Percentiles rank a stretch among this genome's conserved stretches.
phyloP scores from a whole-genome alignment of 2,797 vertebrate genomes.

The Calcarius lapponicus region DNA sequence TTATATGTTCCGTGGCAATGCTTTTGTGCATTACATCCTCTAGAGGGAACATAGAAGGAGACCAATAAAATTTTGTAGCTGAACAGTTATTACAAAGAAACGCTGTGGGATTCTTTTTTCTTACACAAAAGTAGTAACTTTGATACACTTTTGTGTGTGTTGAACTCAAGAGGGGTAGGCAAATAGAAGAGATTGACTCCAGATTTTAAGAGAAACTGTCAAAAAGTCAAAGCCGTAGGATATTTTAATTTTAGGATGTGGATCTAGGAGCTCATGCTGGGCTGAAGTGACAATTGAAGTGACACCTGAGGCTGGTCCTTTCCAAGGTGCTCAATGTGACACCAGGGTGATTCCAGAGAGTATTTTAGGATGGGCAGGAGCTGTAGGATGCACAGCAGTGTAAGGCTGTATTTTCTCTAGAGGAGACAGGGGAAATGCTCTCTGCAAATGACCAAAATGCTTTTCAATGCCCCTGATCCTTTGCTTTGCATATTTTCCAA shows the following conservation, averaged over 20 bases:
- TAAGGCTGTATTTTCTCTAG: not conserved
- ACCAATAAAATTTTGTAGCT: conserved; percentile 98
- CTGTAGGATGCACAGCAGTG: not conserved
- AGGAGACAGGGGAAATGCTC: not conserved
- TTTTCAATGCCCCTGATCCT: not conserved
- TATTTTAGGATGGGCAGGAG: not conserved
- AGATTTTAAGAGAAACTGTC: not conserved
- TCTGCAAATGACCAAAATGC: not conserved
- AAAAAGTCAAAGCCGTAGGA: not conserved
- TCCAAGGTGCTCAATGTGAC: not conserved
- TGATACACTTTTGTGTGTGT: conserved; percentile 50
- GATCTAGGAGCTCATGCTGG: not conserved
- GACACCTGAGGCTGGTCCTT: not conserved
- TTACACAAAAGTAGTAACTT: conserved; percentile 67
- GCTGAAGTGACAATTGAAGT: not conserved
- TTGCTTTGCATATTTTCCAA: not conserved
- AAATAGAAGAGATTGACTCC: not conserved
- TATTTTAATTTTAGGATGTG: not conserved
- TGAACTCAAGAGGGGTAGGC: not conserved
- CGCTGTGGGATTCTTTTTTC: conserved; percentile 77
- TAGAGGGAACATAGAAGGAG: conserved; percentile 87
- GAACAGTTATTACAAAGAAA: conserved; percentile 96
- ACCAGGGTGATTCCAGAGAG: not conserved
- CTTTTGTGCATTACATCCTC: conserved; percentile 84
- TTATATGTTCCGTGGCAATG: conserved; percentile 84